Base-by-base conservation (phyloP, 2,797 vertebrate species). In the Euthynnus affinis region DNA sequence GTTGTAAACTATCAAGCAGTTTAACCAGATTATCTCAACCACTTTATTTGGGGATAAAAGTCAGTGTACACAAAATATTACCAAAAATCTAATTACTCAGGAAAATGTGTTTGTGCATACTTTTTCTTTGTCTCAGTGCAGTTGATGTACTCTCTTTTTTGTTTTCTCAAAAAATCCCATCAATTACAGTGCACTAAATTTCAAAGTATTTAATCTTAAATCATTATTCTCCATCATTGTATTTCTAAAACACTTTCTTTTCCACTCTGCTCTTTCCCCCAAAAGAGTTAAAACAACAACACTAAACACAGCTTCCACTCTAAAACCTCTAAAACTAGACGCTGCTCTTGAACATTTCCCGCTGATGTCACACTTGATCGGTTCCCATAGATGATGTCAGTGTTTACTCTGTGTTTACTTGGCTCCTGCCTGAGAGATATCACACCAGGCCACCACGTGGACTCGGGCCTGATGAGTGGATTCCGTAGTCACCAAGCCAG, bases 371-470 rank as follows among this genome's bases (percentile, higher is more conserved):
- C 74, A 23, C 62, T 81, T 66, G 44, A 76, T 81, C 25, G 13
- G 75, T 80, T 87, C 85, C 86, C 79, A 84, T 48, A 20, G 67
- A 90, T 93, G 92, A 95, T 89, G 89, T 93, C 91, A 91, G 76
- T 92, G 91, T 94, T 93, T 93, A 89, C 82, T 76, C 57, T 56
- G 58, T 90, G 88, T 94, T 94, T 92, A 91, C 89, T 91, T 78
- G 40, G 62, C 90, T 89, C 78, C 81, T 77, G 86, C 80, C 83
- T 69, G 93, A 91, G 87, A 94, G 90, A 94, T 93, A 87, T 90
- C 88, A 72, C 94, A 94, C 90, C 71, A 75, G 70, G 69, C 83
- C 73, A 83, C 78, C 79, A 83, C 80, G 58, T 88, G 91, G 82
- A 81, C 88, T 42, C 51, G 56, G 46, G 80, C 74, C 84, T 74